Percentiles rank a stretch among this genome's conserved stretches.
Evolutionary conservation across 2,888 invertebrate genomes (phyloP).

Genomic region (Tromatobia lineatoria): DNA sequence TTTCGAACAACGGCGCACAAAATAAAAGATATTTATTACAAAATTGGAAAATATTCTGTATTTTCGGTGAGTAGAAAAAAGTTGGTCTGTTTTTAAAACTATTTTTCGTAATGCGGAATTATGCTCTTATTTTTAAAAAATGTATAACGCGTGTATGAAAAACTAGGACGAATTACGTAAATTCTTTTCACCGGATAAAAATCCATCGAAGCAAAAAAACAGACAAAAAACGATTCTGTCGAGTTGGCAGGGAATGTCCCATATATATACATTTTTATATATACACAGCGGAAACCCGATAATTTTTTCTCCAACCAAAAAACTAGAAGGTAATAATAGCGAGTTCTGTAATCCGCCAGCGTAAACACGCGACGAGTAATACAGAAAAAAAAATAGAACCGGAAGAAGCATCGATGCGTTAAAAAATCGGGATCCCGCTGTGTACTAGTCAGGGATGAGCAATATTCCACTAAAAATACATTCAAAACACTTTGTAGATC

Average conservation of each 20-base stretch:
- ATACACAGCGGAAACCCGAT: conserved; percentile 6
- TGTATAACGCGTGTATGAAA: neutral
- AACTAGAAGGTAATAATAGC: neutral
- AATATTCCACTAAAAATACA: conserved; percentile 3
- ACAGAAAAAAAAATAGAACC: neutral
- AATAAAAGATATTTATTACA: no score
- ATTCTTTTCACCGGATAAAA: neutral
- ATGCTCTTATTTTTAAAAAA: neutral
- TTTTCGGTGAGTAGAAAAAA: neutral
- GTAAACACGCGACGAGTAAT: neutral
- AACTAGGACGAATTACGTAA: neutral
- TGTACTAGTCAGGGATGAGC: conserved; percentile 5
- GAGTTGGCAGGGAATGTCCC: neutral
- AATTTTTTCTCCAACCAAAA: conserved; percentile 1
- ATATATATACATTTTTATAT: neutral
- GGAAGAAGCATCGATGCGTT: neutral
- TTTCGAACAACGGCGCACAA: neutral
- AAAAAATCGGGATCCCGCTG: conserved; percentile 10
- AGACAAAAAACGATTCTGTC: neutral
- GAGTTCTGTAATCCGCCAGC: neutral
- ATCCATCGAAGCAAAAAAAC: neutral
- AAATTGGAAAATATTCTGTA: neutral
- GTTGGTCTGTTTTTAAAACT: neutral
- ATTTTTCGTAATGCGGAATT: neutral
- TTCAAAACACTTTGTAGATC: neutral